These are phyloP conservation scores for Candidula unifasciata DNA, from an alignment of 2,888 invertebrate genomes.

Conservation along the genomic window DNA sequence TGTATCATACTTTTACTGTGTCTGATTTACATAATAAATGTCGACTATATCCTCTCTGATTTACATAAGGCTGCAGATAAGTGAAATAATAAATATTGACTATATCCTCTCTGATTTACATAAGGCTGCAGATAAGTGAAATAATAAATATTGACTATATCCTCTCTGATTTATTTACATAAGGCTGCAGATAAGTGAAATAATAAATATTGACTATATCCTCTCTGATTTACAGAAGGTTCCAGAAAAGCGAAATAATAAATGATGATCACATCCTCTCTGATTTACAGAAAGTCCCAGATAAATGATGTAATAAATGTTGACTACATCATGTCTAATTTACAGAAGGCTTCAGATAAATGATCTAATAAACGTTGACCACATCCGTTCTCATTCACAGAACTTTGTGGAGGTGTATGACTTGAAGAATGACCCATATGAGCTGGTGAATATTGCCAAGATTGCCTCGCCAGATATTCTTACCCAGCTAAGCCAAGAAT, in stretches of 20 bases:
- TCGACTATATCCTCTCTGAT: not conserved
- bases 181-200: not conserved
- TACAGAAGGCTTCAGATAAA: not conserved
- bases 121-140: not conserved
- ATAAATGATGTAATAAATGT: not conserved
- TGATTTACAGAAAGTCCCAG: not conserved
- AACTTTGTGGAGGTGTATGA: conserved; percentile 58
- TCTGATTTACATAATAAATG: not conserved
- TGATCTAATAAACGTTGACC: not conserved
- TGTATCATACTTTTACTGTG: not conserved
- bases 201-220: not conserved
- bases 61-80: not conserved
- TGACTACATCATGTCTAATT: too few relatives aligned
- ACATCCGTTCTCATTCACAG: conserved; percentile 34
- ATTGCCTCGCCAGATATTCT: conserved; percentile 51
- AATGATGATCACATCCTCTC: not conserved
- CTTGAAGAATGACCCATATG: conserved; percentile 53
- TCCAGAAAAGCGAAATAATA: conserved; percentile 44
- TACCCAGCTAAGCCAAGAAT: conserved; percentile 40
- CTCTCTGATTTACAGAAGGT: not conserved
- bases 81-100: not conserved
- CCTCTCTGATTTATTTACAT: not conserved
- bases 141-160: not conserved
- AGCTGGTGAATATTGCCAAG: conserved; percentile 53
- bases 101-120: not conserved